Base-by-base conservation (phyloP, 2,797 vertebrate species). In the Lagocephalus sceleratus region DNA sequence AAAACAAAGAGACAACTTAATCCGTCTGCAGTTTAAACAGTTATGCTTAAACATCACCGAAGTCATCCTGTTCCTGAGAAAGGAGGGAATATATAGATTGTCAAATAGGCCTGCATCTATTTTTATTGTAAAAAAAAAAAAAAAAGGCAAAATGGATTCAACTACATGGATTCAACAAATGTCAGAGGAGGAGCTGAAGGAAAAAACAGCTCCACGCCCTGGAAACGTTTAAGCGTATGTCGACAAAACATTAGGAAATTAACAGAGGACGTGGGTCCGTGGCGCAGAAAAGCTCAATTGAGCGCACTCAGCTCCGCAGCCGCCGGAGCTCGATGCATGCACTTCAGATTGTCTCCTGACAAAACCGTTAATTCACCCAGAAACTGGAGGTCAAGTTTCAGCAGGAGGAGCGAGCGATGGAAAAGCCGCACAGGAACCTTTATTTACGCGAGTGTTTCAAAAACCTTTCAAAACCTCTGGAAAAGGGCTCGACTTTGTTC, bases 321-420 rank as follows among this genome's bases (percentile, higher is more conserved):
- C 71, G 82, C 79, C 66, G 71, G 60, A 79, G 70, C 72, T 75
- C 29, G 66, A 72, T 63, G 81, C 76, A 68, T 68, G 63, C 76
- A 78, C 83, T 84, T 82, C 74, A 78, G 48, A 76, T 80, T 78
- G 76, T 83, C 82, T 76, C 57, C 82, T 86, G 83, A 85, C 86
- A 82, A 83, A 85, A 80, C 77, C 66, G 81, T 84, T 73, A 83
- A 82, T 85, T 87, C 86, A 85, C 76, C 83, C 83, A 85, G 81
- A 83, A 87, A 87, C 76, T 2, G 63, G 66, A 77, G 86, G 83
- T 85, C 81, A 88, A 76, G 73, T 83, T 81, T 83, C 79, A 81
- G 70, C 68, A 73, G 68, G 52, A 72, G 71, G 32, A 35, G 32
- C 32, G 32, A 35, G 32, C 11, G 32, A 35, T 35, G 32, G 14